Conservation (phyloP, 2,888 invertebrate species). For the Tridacna gigas region DNA sequence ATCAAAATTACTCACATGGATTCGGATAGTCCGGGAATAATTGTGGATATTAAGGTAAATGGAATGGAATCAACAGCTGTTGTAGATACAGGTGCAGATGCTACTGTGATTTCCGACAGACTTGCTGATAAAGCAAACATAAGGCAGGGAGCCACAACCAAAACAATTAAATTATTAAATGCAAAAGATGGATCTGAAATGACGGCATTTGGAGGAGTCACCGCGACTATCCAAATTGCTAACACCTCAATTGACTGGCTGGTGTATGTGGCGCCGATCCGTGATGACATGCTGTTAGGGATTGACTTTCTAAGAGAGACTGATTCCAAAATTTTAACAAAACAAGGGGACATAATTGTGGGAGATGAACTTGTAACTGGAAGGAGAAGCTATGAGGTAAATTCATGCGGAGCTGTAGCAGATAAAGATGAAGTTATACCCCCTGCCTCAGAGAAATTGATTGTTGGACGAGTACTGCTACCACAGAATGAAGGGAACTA, state of each 20-base stretch:
- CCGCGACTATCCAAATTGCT: too few species aligned
- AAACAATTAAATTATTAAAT: not conserved
- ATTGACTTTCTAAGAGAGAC: too few species aligned
- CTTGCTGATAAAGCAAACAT: not conserved
- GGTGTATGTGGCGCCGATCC: constrained; percentile 48
- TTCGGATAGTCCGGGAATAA: not conserved
- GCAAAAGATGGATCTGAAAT: too few species aligned
- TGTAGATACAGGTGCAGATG: not conserved
- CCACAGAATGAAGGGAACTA: not conserved
- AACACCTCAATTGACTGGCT: constrained; percentile 30
- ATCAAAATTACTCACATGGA: not conserved
- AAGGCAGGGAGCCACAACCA: not conserved
- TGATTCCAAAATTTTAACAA: too few species aligned
- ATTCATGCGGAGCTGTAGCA: not conserved
- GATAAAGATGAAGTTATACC: too few species aligned
- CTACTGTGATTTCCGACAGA: not conserved
- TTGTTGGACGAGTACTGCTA: not conserved
- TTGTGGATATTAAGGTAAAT: not conserved
- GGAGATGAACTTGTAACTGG: not conserved
- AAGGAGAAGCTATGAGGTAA: not conserved
- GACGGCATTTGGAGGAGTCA: too few species aligned
- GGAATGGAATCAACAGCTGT: not conserved
- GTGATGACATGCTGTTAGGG: constrained; percentile 40
- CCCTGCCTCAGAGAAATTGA: not conserved
- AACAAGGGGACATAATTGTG: not conserved